Evolutionary conservation across 2,113 vertebrate genomes (phyloP).

Genomic region (Muscicapa adusta): DNA sequence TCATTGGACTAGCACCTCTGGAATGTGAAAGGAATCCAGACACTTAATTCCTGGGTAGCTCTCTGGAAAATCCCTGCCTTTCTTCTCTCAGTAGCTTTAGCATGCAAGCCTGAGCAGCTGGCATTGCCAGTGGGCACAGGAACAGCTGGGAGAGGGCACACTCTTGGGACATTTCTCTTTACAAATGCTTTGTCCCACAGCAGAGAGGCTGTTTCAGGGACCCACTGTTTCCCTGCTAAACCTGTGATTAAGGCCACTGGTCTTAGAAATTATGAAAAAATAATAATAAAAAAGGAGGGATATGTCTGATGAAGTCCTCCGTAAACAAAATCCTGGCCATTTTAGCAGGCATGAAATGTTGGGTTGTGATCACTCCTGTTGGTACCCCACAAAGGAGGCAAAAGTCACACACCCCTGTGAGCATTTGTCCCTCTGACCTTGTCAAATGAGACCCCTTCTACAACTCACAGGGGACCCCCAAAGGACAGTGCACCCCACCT

Average conservation of each 20-base stretch:
- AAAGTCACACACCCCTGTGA: not conserved
- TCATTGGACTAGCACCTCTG: not conserved
- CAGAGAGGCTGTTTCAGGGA: not conserved
- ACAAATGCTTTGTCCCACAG: not conserved
- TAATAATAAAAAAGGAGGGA: not conserved
- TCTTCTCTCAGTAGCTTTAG: not conserved
- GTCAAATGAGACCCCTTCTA: not conserved
- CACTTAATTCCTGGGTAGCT: slow-evolving; percentile 42
- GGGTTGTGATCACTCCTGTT: not conserved
- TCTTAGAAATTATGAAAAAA: not conserved
- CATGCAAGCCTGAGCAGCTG: not conserved
- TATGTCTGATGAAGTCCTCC: not conserved
- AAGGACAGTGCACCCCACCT: not conserved
- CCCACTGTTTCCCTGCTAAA: not conserved
- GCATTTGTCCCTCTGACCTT: not conserved
- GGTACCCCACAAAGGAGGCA: not conserved
- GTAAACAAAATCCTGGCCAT: not conserved
- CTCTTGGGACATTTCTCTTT: not conserved
- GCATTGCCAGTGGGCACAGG: fast-evolving
- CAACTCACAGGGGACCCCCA: not conserved
- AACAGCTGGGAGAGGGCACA: not conserved
- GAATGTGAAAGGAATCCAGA: slow-evolving; percentile 51
- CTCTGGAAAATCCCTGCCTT: slow-evolving; percentile 41
- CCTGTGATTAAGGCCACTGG: not conserved
- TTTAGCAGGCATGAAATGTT: not conserved